Base-by-base conservation (phyloP, 2,113 vertebrate genomes). In the Oxygymnocypris stewartii region DNA sequence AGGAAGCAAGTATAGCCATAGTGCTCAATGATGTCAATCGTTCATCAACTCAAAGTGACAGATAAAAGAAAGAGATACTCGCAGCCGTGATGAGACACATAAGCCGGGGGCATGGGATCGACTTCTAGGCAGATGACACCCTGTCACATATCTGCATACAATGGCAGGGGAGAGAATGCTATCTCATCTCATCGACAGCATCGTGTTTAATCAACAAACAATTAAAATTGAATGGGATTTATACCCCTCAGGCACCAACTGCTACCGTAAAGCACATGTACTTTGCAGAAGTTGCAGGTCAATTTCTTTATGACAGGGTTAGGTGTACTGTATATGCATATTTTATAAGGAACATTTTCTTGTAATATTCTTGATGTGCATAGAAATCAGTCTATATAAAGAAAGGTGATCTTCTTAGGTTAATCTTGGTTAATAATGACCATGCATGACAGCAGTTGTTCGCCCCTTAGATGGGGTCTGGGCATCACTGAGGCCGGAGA, bases 111-210 rank as follows among this genome's bases (percentile, higher is more conserved):
- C 47, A 69, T 84, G 63, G 86, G 86, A 85, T 87, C 85, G 67
- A 23, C 77, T 89, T 86, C 79, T 77, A 84, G 84, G 77, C 69
- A 82, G 73, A 87, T 87, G 86, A 88, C 90, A 89, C 88, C 84
- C 73, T 78, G 87, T 57, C 82, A 79, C 76, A 87, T 80, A 89
- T 87, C 82, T 88, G 85, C 85, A 88, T 85, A 89, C 84, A 88
- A 82, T 84, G 78, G 73, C 42, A 69, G 8, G 51, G 14, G 47
- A 71, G 25, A 81, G 44, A 89, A 88, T 83, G 88, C 90, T 85
- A 84, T 86, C 2, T 37, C 18, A 65, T 77, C 86, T 65, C 79
- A 80, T 20, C 85, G 83, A 12, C 89, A 84, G 54, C 78, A 49
- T 85, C 80, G 4, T 85, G 28, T 49, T 80, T 84, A 84, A 79